Evolutionary conservation across 2,113 vertebrate species (phyloP).

Genomic region (Merops nubicus): DNA sequence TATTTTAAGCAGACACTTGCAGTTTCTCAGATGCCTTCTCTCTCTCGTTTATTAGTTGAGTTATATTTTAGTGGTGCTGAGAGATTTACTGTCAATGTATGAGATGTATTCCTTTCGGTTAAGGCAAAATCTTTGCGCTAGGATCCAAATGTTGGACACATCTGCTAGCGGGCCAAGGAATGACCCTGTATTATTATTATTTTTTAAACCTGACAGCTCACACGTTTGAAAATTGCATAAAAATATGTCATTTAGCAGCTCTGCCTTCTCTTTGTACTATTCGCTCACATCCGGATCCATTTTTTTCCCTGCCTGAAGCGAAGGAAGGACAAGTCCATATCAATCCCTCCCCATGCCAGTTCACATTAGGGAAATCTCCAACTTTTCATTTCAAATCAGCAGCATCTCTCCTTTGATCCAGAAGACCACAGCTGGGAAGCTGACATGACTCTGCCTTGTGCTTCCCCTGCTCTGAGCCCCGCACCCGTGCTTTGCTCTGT

Average conservation of each 20-base stretch:
- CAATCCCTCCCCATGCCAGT: background rate
- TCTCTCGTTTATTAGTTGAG: constrained; percentile 65
- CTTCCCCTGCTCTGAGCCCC: background rate
- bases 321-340: background rate
- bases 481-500: background rate
- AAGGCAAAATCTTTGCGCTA: constrained; percentile 39
- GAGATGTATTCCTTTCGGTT: constrained; percentile 64
- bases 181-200: constrained; percentile 46
- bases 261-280: constrained; percentile 33
- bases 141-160: constrained; percentile 65
- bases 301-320: constrained; percentile 6
- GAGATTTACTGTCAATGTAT: constrained; percentile 68
- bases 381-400: constrained; percentile 10
- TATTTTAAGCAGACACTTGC: constrained; percentile 51
- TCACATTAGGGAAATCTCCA: background rate
- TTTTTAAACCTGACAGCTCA: constrained; percentile 55
- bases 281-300: constrained; percentile 37
- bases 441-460: background rate
- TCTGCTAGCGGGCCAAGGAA: constrained; percentile 68
- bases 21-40: constrained; percentile 69
- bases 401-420: constrained; percentile 54
- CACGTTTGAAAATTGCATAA: constrained; percentile 59
- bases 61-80: constrained; percentile 72
- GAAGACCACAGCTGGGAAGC: constrained; percentile 17
- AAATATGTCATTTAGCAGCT: constrained; percentile 16